Evolutionary conservation across 2,888 invertebrate species (phyloP).

Genomic region (Cheilosia grossa): DNA sequence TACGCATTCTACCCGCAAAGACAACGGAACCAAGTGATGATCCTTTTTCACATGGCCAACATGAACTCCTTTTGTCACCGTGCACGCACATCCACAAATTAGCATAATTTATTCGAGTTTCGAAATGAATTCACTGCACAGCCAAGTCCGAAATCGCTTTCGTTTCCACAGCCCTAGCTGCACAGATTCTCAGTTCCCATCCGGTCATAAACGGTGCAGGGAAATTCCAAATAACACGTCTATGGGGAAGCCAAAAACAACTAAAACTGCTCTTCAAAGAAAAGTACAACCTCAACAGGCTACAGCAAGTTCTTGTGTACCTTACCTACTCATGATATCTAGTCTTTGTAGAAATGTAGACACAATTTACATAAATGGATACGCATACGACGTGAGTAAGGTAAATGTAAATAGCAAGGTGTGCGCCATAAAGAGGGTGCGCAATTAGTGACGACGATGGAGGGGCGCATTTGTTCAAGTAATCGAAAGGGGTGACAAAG

Average conservation of each 20-base stretch:
- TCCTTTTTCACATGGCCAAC: conserved; percentile 68
- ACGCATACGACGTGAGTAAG: conserved; percentile 38
- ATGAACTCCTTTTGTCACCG: conserved; percentile 66
- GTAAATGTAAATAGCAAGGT: conserved; percentile 69
- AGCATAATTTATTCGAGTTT: conserved; percentile 67
- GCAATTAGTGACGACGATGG: conserved; percentile 15
- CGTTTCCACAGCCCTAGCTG: conserved; percentile 57
- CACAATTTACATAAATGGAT: conserved; percentile 12
- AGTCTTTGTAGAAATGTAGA: conserved; percentile 18
- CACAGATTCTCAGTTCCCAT: conserved; percentile 66
- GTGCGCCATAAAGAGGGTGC: conserved; percentile 63
- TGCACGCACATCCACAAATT: conserved; percentile 69
- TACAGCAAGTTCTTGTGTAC: conserved; percentile 30
- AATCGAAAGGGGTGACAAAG: neutral
- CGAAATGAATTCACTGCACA: conserved; percentile 31
- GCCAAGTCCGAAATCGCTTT: conserved; percentile 51
- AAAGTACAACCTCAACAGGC: conserved; percentile 22
- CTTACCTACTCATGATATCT: conserved; percentile 8
- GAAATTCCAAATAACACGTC: conserved; percentile 29
- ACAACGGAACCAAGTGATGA: conserved; percentile 60
- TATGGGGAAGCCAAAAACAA: neutral
- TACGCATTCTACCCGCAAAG: conserved; percentile 41
- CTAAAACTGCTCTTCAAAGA: conserved; percentile 7
- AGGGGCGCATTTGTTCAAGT: neutral
- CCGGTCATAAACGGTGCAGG: conserved; percentile 60